Percentiles rank a stretch among this genome's conserved stretches.
Evolutionary conservation across 2,113 vertebrate species (phyloP).

Genomic region (Erinaceus europaeus): DNA sequence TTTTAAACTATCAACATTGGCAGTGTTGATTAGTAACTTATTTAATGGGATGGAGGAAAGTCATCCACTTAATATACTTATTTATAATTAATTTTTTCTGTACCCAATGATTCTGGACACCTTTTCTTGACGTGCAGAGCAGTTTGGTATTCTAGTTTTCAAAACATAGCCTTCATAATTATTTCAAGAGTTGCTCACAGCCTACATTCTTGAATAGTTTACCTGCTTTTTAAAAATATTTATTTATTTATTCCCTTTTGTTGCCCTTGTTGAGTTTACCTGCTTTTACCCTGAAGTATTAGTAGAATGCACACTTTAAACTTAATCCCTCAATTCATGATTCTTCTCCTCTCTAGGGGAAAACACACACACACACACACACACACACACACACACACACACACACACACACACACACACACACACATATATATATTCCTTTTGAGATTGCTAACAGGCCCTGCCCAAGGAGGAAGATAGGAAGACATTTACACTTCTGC

Average conservation of each 20-base stretch:
- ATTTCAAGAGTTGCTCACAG: slow-evolving; percentile 1
- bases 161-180: neutral
- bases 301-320: neutral
- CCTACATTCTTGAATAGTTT: neutral
- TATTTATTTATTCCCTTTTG: too few relatives aligned
- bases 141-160: neutral
- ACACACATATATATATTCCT: too few relatives aligned
- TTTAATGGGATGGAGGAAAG: neutral
- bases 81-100: neutral
- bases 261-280: too few relatives aligned
- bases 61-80: neutral
- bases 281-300: neutral
- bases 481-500: neutral
- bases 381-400: too few relatives aligned
- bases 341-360: slow-evolving; percentile 1
- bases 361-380: too few relatives aligned
- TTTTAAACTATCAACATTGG: neutral
- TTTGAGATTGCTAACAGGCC: neutral
- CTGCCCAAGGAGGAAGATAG: neutral
- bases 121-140: neutral
- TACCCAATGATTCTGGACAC: neutral
- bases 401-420: too few relatives aligned
- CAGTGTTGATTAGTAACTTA: slow-evolving; percentile 11
- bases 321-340: slow-evolving; percentile 5
- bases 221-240: too few relatives aligned